Evolutionary conservation across 2,797 vertebrate genomes (phyloP), one percentile per base, ranked within the genome.

Genomic region (Oryzias sinensis): DNA sequence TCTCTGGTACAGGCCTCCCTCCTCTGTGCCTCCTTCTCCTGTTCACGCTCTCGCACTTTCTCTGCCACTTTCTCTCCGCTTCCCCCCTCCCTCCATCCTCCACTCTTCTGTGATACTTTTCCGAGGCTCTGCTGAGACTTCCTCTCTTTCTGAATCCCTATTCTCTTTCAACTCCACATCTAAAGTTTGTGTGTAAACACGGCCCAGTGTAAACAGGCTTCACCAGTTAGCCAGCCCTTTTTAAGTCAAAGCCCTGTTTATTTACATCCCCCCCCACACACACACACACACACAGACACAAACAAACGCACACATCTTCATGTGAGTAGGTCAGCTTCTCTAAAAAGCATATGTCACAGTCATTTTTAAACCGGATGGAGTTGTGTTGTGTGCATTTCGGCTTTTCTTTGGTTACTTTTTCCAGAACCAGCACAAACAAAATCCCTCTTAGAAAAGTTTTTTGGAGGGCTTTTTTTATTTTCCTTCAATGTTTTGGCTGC

Each of bases 151-250:
- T 79, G 82, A 81, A 80, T 74, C 75, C 83, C 81, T 72, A 81
- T 87, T 90, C 84, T 83, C 86, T 90, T 90, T 90, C 82, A 90
- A 90, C 83, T 86, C 81, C 55, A 81, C 83, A 84, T 89, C 84
- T 85, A 74, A 89, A 80, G 84, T 87, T 80, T 81, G 70, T 86
- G 82, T 86, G 88, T 90, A 88, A 90, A 90, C 87, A 87, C 18
- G 58, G 71, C 72, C 73, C 46, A 55, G 72, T 79, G 85, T 82
- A 84, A 87, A 87, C 86, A 84, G 75, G 62, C 80, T 65, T 70
- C 53, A 37, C 74, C 67, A 80, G 82, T 83, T 75, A 70, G 77
- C 75, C 72, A 67, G 65, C 56, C 72, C 64, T 68, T 65, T 46
- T 60, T 41, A 11, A 65, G 57, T 68, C 70, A 60, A 64, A 59